These are phyloP conservation scores for Drosophila leontia DNA, from an alignment of 1,140 invertebrate species.

Conservation along the genomic window DNA sequence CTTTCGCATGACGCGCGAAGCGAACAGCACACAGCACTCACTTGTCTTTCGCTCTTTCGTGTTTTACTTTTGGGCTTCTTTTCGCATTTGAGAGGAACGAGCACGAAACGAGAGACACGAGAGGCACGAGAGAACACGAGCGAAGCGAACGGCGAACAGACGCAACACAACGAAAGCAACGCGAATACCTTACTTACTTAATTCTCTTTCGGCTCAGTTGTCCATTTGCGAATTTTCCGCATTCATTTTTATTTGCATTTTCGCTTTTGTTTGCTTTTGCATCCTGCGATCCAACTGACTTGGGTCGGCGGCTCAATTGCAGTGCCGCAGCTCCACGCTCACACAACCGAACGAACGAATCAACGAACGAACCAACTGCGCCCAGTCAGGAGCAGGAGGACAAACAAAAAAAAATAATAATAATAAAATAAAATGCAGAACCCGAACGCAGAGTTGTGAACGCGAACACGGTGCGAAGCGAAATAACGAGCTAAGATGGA, in stretches of 20 bases:
- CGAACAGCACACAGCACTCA: conserved; percentile 38
- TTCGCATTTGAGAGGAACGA: conserved; percentile 41
- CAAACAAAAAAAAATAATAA: conserved; percentile 81
- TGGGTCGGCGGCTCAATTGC: conserved; percentile 3
- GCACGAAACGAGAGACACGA: conserved; percentile 28
- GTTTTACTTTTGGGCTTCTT: conserved; percentile 49
- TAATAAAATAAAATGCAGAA: conserved; percentile 84
- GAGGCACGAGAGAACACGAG: conserved; percentile 26
- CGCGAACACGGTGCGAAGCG: conserved; percentile 80
- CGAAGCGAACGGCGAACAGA: conserved; percentile 34
- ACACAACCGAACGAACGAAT: conserved; percentile 20
- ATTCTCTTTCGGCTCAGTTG: conserved; percentile 72
- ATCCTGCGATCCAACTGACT: conserved; percentile 7
- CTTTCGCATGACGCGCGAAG: conserved; percentile 45
- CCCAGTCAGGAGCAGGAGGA: conserved; percentile 58
- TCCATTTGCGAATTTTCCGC: conserved; percentile 78
- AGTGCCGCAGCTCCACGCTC: conserved; percentile 7
- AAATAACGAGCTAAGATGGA: conserved; percentile 80
- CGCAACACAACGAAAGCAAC: conserved; percentile 55
- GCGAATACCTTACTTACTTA: conserved; percentile 71
- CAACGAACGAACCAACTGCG: conserved; percentile 17
- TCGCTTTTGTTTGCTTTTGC: conserved; percentile 29
- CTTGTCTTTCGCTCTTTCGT: conserved; percentile 47
- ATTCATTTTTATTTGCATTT: conserved; percentile 61
- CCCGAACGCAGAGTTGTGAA: conserved; percentile 80